Percentiles rank a stretch among this genome's conserved stretches.
phyloP scores from a whole-genome alignment of 2,888 invertebrate species.

The Heliconius hortense region DNA sequence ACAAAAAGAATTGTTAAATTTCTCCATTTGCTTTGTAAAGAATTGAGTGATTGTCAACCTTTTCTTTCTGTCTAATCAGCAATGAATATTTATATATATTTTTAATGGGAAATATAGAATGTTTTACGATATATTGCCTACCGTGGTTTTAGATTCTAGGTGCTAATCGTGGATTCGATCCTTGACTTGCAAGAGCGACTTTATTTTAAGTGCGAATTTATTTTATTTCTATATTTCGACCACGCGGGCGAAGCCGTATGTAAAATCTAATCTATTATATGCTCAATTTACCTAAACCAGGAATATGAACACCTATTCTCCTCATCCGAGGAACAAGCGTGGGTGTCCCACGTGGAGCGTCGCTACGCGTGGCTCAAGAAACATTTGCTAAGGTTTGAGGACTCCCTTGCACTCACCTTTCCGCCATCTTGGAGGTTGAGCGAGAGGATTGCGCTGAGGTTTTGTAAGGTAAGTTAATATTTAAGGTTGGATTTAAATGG shows the following conservation, averaged over 20 bases:
- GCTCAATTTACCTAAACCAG: slow-evolving; percentile 61
- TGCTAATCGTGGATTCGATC: too few species aligned
- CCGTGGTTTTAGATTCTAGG: too few species aligned
- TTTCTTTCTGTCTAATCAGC: too few species aligned
- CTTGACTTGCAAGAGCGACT: too few species aligned
- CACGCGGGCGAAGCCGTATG: too few species aligned
- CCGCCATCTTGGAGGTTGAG: slow-evolving; percentile 97
- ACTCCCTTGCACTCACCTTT: slow-evolving; percentile 92
- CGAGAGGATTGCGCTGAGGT: slow-evolving; percentile 94
- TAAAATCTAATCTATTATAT: too few species aligned
- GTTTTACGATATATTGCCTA: too few species aligned
- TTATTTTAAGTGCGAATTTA: too few species aligned
- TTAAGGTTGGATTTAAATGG: not conserved
- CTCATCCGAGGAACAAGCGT: slow-evolving; percentile 97
- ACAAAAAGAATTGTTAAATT: not conserved
- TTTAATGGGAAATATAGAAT: too few species aligned
- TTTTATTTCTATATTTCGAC: too few species aligned
- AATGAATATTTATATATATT: too few species aligned
- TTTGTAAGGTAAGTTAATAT: slow-evolving; percentile 84
- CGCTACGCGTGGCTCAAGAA: slow-evolving; percentile 98
- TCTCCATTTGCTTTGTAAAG: not conserved
- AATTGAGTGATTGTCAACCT: too few species aligned
- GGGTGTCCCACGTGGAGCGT: slow-evolving; percentile 97
- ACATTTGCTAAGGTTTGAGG: slow-evolving; percentile 96
- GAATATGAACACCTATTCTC: slow-evolving; percentile 98